Conservation (phyloP, 2,888 invertebrate species). For the Andrena praecox region DNA sequence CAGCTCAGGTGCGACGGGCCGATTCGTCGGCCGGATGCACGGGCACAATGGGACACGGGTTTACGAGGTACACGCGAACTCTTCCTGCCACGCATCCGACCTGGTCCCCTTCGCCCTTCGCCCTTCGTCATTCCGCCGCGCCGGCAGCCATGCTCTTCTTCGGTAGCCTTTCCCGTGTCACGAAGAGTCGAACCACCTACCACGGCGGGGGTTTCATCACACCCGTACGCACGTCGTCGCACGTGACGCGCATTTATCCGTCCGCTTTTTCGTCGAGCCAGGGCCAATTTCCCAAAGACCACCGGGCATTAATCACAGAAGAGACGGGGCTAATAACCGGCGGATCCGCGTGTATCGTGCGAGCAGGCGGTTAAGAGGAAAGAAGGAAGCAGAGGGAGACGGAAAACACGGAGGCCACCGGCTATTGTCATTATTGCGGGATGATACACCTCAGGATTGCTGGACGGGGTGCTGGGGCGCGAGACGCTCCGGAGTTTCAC, state of each 20-base stretch:
- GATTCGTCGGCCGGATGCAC: slow-evolving; percentile 56
- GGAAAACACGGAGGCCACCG: slow-evolving; percentile 4
- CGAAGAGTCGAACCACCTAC: slow-evolving; percentile 69
- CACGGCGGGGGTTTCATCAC: slow-evolving; percentile 76
- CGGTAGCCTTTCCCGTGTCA: slow-evolving; percentile 74
- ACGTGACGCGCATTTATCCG: slow-evolving; percentile 84
- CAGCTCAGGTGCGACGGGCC: slow-evolving; percentile 47
- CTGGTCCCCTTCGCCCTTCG: slow-evolving; percentile 5
- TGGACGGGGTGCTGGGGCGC: slow-evolving; percentile 36
- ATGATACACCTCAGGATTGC: slow-evolving; percentile 58
- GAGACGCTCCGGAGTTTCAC: slow-evolving; percentile 53
- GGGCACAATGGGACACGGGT: slow-evolving; percentile 40
- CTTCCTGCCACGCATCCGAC: slow-evolving; percentile 57
- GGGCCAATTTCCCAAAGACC: slow-evolving; percentile 80
- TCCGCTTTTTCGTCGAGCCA: slow-evolving; percentile 53
- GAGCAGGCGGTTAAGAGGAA: slow-evolving; percentile 1
- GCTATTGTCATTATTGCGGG: slow-evolving; percentile 56
- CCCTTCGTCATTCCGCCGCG: slow-evolving; percentile 1
- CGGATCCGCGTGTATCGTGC: slow-evolving; percentile 47
- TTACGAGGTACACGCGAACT: slow-evolving; percentile 66
- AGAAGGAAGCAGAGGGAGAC: background rate
- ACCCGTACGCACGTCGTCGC: slow-evolving; percentile 79
- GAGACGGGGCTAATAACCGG: slow-evolving; percentile 78
- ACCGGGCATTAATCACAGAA: slow-evolving; percentile 77
- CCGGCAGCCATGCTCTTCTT: slow-evolving; percentile 47